Evolutionary conservation across 1,140 invertebrate genomes (phyloP), one percentile per base, ranked within the genome.

Genomic region (Lycorma delicatula): DNA sequence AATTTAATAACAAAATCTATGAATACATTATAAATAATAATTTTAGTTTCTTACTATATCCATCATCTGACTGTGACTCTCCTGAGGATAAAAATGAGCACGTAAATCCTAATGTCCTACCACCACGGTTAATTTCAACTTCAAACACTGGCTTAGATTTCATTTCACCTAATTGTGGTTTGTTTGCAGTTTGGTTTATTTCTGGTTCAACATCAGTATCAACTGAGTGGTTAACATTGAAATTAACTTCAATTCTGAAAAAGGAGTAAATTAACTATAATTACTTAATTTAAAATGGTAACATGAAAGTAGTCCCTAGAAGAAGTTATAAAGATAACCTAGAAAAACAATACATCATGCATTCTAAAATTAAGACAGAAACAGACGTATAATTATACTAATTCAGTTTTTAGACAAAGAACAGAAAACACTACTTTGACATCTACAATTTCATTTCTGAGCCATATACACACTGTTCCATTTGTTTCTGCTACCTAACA

Each of bases 151-250:
- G 93, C 72, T 87, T 91, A 47, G 89, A 91, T 48, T 85, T 83
- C 82, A 94, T 86, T 71, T 92, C 87, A 1, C 81, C 81, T 56
- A 86, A 72, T 22, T 89, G 82, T 41, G 83, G 77, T 70, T 87
- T 85, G 49, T 85, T 81, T 47, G 73, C 73, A 49, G 73, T 74
- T 0, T 75, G 71, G 61, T 84, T 76, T 3, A 83, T 67, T 60
- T 89, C 83, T 0, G 79, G 74, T 61, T 86, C 81, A 7, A 78
- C 69, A 28, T 87, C 86, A 13, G 86, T 77, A 68, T 93, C 89
- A 0, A 95, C 90, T 2, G 90, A 89, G 69, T 94, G 89, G 68
- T 94, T 95, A 1, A 96, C 85, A 71, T 93, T 94, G 63, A 93
- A 86, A 51, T 75, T 84, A 47, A 93, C 78, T 48, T 74, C 78